Base-by-base conservation (phyloP, 2,113 vertebrate species). In the Hemiscyllium ocellatum region DNA sequence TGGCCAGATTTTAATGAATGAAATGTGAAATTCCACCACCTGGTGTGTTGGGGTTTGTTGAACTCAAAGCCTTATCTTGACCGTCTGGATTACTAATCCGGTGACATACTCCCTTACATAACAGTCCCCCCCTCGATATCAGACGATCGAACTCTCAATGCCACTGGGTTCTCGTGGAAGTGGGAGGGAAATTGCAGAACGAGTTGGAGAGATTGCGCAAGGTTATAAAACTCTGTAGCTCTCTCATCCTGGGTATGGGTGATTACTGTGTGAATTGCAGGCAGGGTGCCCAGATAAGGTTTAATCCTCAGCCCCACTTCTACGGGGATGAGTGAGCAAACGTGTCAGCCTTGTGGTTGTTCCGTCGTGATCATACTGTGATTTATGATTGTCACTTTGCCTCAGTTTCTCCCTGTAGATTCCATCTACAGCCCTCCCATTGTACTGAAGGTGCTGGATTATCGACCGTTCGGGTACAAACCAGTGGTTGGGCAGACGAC, bases 381-480 rank as follows among this genome's bases (percentile, higher is more conserved):
- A 93, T 68, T 91, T 93, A 66, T 24, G 89, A 93, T 66, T 33
- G 20, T 66, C 89, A 93, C 50, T 96, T 3, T 50, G 61, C 72
- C 3, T 0, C 96, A 98, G 98, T 96, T 70, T 68, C 96, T 98
- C 96, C 98, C 98, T 0, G 47, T 33, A 0, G 97, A 98, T 33
- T 96, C 97, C 96, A 76, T 94, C 15, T 96, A 97, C 0, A 10
- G 96, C 0, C 96, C 97, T 12, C 97, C 98, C 50, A 56, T 98
- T 1, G 94, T 96, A 3, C 68, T 98, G 96, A 97, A 97, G 70
- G 97, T 98, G 66, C 78, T 97, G 65, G 97, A 97, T 50, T 96
- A 93, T 0, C 37, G 96, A 50, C 96, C n/a, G 3, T 95, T 97
- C 0, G 96, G 96, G 65, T 97, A 96, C 95, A 96, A 96, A 96